phyloP scores from a whole-genome alignment of 2,888 invertebrate genomes.

The Drosophila anceps region DNA sequence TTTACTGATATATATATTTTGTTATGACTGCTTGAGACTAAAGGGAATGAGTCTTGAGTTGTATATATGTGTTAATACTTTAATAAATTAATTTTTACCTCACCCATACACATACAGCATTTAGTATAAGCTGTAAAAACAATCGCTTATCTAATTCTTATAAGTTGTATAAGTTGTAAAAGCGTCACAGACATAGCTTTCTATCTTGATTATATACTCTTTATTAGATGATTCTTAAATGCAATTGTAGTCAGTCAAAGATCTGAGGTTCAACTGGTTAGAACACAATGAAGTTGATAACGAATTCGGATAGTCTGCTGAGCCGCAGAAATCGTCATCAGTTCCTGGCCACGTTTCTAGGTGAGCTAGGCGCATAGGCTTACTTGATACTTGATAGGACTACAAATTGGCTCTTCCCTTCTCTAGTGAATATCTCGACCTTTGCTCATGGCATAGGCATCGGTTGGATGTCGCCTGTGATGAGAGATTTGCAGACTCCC shows the following conservation, averaged over 20 bases:
- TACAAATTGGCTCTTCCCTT: not conserved
- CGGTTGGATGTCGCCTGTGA: conserved; percentile 80
- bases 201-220: conserved; percentile 6
- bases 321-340: conserved; percentile 58
- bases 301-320: conserved; percentile 50
- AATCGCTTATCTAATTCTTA: not conserved
- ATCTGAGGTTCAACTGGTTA: conserved; percentile 4
- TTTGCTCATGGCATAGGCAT: conserved; percentile 79
- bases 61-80: not conserved
- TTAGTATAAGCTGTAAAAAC: not conserved
- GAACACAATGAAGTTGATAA: conserved; percentile 47
- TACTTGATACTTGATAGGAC: too few relatives aligned
- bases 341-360: conserved; percentile 59
- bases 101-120: not conserved
- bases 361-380: conserved; percentile 26
- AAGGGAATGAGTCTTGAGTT: not conserved
- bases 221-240: conserved; percentile 4
- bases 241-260: conserved; percentile 20
- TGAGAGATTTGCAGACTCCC: conserved; percentile 66
- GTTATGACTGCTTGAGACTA: not conserved
- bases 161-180: not conserved
- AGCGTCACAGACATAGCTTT: not conserved
- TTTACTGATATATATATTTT: not conserved
- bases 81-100: not conserved
- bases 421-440: conserved; percentile 73